These are phyloP conservation scores for Notarius lentiginosus DNA, from an alignment of 2,113 vertebrate species.

Conservation along the genomic window DNA sequence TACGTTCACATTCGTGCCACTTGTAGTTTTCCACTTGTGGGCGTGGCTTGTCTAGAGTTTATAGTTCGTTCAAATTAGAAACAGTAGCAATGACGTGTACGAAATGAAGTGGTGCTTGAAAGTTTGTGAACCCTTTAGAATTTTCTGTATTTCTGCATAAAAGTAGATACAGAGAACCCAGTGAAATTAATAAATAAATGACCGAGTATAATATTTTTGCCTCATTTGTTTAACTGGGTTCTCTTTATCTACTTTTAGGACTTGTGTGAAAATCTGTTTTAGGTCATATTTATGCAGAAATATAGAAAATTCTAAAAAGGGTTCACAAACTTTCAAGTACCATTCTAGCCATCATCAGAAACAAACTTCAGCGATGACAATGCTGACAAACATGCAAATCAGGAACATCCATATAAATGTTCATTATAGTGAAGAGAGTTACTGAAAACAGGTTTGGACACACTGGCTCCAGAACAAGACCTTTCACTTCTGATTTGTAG, in stretches of 20 bases:
- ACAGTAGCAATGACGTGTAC: neutral
- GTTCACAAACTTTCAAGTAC: too few relatives aligned
- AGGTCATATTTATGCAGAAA: too few relatives aligned
- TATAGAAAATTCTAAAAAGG: too few relatives aligned
- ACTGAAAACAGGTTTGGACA: neutral
- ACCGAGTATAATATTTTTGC: too few relatives aligned
- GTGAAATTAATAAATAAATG: too few relatives aligned
- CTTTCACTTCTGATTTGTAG: neutral
- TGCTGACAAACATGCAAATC: conserved; percentile 53
- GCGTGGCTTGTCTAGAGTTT: neutral
- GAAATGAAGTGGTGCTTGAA: too few relatives aligned
- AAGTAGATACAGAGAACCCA: too few relatives aligned
- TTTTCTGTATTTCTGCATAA: too few relatives aligned
- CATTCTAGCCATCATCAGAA: conserved; percentile 39
- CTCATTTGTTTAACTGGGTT: too few relatives aligned
- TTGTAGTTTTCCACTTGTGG: neutral
- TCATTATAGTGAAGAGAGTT: conserved; percentile 7
- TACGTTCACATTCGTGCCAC: neutral
- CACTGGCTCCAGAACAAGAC: neutral
- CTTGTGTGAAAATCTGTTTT: too few relatives aligned
- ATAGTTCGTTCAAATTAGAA: neutral
- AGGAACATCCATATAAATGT: conserved; percentile 39
- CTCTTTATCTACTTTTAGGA: too few relatives aligned
- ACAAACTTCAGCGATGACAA: conserved; percentile 26
- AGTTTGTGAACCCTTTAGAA: too few relatives aligned